A percentile compares a stretch with the other conserved stretches of the same genome.
Evolutionary conservation across 2,888 invertebrate species (phyloP).

Genomic region (Rhodophaea formosa): DNA sequence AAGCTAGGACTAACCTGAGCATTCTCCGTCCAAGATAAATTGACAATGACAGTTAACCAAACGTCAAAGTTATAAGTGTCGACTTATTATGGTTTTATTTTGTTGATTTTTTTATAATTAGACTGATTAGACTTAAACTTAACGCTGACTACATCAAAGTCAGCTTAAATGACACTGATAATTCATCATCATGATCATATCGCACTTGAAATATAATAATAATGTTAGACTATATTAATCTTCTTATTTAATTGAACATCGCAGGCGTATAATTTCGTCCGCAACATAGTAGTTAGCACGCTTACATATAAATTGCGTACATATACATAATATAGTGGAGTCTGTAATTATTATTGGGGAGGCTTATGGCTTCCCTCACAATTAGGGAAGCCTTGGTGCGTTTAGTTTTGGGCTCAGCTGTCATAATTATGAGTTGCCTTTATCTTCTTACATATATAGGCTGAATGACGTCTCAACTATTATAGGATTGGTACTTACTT

Average conservation of each 20-base stretch:
- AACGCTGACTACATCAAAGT: too few species aligned
- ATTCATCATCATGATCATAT: not conserved
- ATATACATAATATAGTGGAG: slow-evolving; percentile 1
- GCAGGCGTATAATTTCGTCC: not conserved
- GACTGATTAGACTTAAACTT: too few species aligned
- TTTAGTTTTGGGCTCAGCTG: slow-evolving; percentile 3
- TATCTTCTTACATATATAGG: not conserved
- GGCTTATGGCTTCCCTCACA: slow-evolving; percentile 1
- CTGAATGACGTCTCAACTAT: too few species aligned
- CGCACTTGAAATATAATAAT: not conserved
- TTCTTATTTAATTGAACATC: not conserved
- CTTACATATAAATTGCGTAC: slow-evolving; percentile 1
- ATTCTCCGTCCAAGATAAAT: too few species aligned
- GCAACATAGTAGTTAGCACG: slow-evolving; percentile 6
- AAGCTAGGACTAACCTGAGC: too few species aligned
- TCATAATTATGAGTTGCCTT: slow-evolving; percentile 1
- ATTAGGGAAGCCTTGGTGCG: not conserved
- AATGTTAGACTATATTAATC: not conserved
- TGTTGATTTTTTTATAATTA: too few species aligned
- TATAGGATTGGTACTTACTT: too few species aligned
- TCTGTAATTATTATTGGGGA: slow-evolving; percentile 9
- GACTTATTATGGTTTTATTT: too few species aligned
- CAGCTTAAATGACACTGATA: too few species aligned
- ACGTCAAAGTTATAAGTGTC: too few species aligned
- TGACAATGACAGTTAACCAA: too few species aligned